Evolutionary conservation across 2,797 vertebrate genomes (phyloP).

Genomic region (Semotilus atromaculatus): DNA sequence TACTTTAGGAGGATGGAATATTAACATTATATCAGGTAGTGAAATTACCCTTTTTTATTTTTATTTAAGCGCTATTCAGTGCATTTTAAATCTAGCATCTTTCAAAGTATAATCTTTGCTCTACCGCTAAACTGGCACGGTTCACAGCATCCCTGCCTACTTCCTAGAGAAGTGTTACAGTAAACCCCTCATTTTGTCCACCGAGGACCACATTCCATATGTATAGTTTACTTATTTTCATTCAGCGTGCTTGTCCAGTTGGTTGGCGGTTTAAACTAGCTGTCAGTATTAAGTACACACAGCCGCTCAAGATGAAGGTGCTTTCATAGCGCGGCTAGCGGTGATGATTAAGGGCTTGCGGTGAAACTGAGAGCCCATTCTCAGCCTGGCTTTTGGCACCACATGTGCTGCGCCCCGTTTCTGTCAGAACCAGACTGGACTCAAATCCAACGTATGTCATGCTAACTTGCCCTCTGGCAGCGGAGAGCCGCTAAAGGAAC

Average conservation of each 20-base stretch:
- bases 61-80: not conserved
- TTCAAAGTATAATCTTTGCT: not conserved
- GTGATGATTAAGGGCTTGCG: slow-evolving; percentile 47
- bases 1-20: not conserved
- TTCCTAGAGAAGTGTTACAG: slow-evolving; percentile 6
- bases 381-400: slow-evolving; percentile 21
- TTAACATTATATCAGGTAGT: not conserved
- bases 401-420: slow-evolving; percentile 16
- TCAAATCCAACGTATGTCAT: not conserved
- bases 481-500: slow-evolving; percentile 11
- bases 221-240: slow-evolving; percentile 46
- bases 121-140: not conserved
- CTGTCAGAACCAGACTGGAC: slow-evolving; percentile 39
- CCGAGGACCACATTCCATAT: slow-evolving; percentile 43
- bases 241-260: slow-evolving; percentile 40
- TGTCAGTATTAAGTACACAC: slow-evolving; percentile 48
- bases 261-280: slow-evolving; percentile 29
- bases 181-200: slow-evolving; percentile 36
- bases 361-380: slow-evolving; percentile 24
- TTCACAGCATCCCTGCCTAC: not conserved
- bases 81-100: not conserved
- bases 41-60: not conserved
- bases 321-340: slow-evolving; percentile 23
- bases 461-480: slow-evolving; percentile 16
- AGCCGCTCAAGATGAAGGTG: slow-evolving; percentile 27